Base-by-base conservation (phyloP, 1,140 invertebrate species). In the Aphaenogaster floridana region DNA sequence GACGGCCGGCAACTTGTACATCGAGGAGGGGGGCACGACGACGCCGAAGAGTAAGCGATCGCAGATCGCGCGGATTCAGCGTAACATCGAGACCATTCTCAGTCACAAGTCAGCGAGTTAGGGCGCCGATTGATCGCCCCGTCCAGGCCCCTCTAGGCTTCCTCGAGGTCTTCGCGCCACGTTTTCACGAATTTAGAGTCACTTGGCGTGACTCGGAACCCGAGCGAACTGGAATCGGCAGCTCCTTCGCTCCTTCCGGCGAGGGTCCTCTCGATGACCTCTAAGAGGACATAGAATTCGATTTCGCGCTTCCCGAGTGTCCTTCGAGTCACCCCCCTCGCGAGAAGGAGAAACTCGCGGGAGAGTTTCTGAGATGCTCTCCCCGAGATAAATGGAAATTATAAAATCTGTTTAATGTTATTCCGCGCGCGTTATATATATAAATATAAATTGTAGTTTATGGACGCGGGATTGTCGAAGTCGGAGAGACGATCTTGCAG, bases 61-160 rank as follows among this genome's bases (percentile, higher is more conserved):
- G 42, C 92, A 94, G 54, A 93, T 95, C 68, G 90, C 92, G 54
- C 91, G 91, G 68, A 94, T 95, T 87, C 94, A 95, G 66, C 93
- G 93, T 11, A 94, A 94, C 76, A 94, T 95, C 69, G 93, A 95
- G 80, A 94, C 91, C 66, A 94, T 95, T 89, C 91, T 94, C 39
- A 94, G 88, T 80, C 91, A 93, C 76, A 94, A 94, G 57, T 28
- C 28, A 28, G 89, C 88, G 7, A 85, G 64, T 74, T 48, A 69
- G 78, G 21, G 34, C 17, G 66, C 11, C 72, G 83, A 79, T 7
- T 78, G 52, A 21, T 57, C 21, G 21, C 39, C 15, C 8, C 11
- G 11, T 59, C 52, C 17, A 17, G 50, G 13, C n/a, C 45, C 13
- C 39, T 63, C 17, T 52, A 42, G 59, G 52, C 3, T 15, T 8